Conservation (phyloP, 2,888 invertebrate species). For the Tryphoninae sp. region DNA sequence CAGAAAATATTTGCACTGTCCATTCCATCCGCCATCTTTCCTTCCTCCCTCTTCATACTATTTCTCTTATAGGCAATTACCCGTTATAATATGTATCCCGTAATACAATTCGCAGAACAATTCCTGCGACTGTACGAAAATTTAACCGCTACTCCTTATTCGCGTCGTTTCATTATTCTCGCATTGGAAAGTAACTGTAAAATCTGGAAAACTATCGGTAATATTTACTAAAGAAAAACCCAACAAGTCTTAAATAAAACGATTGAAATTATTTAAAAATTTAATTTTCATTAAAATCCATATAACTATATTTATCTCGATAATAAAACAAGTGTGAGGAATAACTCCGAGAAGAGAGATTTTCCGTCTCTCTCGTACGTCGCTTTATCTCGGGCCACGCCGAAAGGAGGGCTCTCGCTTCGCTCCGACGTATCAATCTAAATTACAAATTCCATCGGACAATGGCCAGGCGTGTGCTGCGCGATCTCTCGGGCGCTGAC, state of each 20-base stretch:
- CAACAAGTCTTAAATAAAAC: neutral
- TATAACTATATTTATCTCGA: neutral
- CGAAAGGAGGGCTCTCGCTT: conserved; percentile 61
- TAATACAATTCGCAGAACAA: conserved; percentile 59
- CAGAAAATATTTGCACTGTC: conserved; percentile 68
- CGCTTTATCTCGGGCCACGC: conserved; percentile 52
- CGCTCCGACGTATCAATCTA: conserved; percentile 79
- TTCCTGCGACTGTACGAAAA: conserved; percentile 49
- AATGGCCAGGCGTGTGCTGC: conserved; percentile 68
- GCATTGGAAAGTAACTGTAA: neutral
- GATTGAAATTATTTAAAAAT: neutral
- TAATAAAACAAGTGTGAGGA: conserved; percentile 18
- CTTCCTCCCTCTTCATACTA: neutral
- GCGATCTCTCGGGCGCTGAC: conserved; percentile 27
- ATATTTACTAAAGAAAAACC: neutral
- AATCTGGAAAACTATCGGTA: neutral
- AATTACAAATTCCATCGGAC: conserved; percentile 81
- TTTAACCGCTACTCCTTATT: conserved; percentile 5
- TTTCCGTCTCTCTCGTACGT: neutral
- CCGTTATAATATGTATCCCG: conserved; percentile 27
- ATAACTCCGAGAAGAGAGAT: conserved; percentile 16
- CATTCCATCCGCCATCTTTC: neutral
- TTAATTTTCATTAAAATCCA: neutral
- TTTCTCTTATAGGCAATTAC: conserved; percentile 35
- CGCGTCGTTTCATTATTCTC: conserved; percentile 8